Conservation (phyloP, 1,140 invertebrate species). For the Solenopsis fugax region DNA sequence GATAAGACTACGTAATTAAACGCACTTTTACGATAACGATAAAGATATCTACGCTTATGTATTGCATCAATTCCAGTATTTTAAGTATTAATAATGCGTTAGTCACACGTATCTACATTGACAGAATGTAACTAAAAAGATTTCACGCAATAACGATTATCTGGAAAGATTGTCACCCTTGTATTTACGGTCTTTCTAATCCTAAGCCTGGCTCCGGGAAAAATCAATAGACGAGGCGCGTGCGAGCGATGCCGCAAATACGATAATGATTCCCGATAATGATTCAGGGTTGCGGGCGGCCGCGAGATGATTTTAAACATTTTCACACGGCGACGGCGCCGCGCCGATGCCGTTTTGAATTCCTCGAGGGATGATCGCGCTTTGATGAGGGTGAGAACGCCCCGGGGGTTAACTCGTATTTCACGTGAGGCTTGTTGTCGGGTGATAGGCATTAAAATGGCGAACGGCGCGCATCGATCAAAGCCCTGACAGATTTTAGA, state of each 20-base stretch:
- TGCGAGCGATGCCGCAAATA: slow-evolving; percentile 22
- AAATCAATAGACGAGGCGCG: slow-evolving; percentile 39
- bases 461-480: slow-evolving; percentile 85
- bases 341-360: slow-evolving; percentile 80
- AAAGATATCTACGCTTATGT: too few species aligned
- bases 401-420: slow-evolving; percentile 84
- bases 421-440: slow-evolving; percentile 83
- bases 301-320: slow-evolving; percentile 78
- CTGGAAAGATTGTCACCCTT: slow-evolving; percentile 26
- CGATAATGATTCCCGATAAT: slow-evolving; percentile 73
- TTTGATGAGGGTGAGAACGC: slow-evolving; percentile 83
- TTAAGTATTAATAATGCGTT: neutral
- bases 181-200: neutral
- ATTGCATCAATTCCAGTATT: neutral
- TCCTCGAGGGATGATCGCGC: slow-evolving; percentile 83
- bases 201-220: neutral
- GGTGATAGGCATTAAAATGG: slow-evolving; percentile 85
- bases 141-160: slow-evolving; percentile 37
- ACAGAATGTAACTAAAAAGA: neutral
- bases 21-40: neutral
- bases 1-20: neutral
- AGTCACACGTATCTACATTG: neutral
- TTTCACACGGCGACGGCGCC: slow-evolving; percentile 78
- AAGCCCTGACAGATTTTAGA: slow-evolving; percentile 86
- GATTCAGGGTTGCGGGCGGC: slow-evolving; percentile 36